These are phyloP conservation scores for Zenarchopterus dispar DNA, from an alignment of 2,797 vertebrate genomes.

Conservation along the genomic window DNA sequence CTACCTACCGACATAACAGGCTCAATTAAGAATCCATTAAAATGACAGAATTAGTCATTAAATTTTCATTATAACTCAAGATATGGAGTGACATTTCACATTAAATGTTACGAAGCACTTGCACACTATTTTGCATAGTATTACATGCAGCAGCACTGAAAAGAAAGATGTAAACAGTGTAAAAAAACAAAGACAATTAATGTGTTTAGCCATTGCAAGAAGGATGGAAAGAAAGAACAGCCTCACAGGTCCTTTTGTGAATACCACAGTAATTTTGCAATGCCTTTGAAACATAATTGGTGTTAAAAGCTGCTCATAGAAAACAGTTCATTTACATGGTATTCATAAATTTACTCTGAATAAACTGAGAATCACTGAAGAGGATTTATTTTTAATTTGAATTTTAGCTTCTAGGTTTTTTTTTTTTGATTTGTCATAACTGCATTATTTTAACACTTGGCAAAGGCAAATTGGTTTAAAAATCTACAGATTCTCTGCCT, in stretches of 20 bases:
- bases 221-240: conserved; percentile 12
- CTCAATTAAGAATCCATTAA: conserved; percentile 30
- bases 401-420: conserved; percentile 6
- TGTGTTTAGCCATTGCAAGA: conserved; percentile 6
- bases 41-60: conserved; percentile 9
- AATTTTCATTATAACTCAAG: conserved; percentile 22
- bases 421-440: too few species aligned
- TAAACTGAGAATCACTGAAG: conserved; percentile 24
- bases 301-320: conserved; percentile 44
- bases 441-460: too few species aligned
- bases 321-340: conserved; percentile 18
- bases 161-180: conserved; percentile 16
- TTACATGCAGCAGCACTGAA: conserved; percentile 14
- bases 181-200: conserved; percentile 3
- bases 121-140: conserved; percentile 18
- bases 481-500: conserved; percentile 16
- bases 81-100: conserved; percentile 16
- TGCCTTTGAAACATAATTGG: conserved; percentile 46
- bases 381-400: conserved; percentile 48
- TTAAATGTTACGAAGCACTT: conserved; percentile 26
- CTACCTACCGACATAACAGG: conserved; percentile 3
- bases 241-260: conserved; percentile 29
- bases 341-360: conserved; percentile 49
- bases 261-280: conserved; percentile 27
- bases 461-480: conserved; percentile 25